These are phyloP conservation scores for Melanostigma gelatinosum DNA, from an alignment of 2,113 vertebrate species.

Conservation along the genomic window DNA sequence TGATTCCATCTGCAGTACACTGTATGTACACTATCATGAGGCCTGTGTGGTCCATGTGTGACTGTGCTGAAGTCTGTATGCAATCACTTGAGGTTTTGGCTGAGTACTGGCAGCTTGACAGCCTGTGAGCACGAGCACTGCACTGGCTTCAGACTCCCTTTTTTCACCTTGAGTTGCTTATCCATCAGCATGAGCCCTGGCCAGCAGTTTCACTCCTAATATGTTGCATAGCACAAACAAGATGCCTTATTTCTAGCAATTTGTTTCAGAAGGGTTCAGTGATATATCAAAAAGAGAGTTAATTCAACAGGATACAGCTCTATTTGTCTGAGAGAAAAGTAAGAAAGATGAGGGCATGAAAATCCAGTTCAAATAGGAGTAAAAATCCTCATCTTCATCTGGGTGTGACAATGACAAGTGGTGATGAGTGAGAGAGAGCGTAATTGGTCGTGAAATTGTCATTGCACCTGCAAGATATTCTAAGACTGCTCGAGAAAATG, in stretches of 20 bases:
- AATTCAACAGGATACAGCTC: background rate
- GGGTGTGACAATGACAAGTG: slow-evolving; percentile 25
- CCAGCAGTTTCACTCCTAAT: slow-evolving; percentile 33
- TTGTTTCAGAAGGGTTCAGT: slow-evolving; percentile 22
- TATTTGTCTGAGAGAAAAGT: slow-evolving; percentile 10
- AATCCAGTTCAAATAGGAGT: slow-evolving; percentile 25
- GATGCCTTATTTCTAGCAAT: background rate
- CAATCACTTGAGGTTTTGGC: slow-evolving; percentile 59
- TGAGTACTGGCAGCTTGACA: slow-evolving; percentile 66
- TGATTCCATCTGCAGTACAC: slow-evolving; percentile 17
- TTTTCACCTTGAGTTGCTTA: slow-evolving; percentile 35
- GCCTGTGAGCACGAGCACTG: slow-evolving; percentile 27
- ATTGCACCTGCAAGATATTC: slow-evolving; percentile 49
- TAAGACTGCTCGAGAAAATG: slow-evolving; percentile 36
- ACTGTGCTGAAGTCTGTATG: slow-evolving; percentile 43
- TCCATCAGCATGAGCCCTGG: slow-evolving; percentile 38
- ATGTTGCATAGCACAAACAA: slow-evolving; percentile 1
- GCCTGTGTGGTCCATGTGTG: slow-evolving; percentile 26
- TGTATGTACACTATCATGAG: slow-evolving; percentile 8
- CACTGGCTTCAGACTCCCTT: slow-evolving; percentile 31
- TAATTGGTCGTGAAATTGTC: slow-evolving; percentile 67
- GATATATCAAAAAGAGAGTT: slow-evolving; percentile 14
- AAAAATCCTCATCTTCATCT: slow-evolving; percentile 34
- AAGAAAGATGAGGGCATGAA: slow-evolving; percentile 21
- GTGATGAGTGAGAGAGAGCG: slow-evolving; percentile 29